A percentile compares a stretch with the other conserved stretches of the same genome.
Evolutionary conservation across 2,113 vertebrate species (phyloP).

Genomic region (Laterallus jamaicensis): DNA sequence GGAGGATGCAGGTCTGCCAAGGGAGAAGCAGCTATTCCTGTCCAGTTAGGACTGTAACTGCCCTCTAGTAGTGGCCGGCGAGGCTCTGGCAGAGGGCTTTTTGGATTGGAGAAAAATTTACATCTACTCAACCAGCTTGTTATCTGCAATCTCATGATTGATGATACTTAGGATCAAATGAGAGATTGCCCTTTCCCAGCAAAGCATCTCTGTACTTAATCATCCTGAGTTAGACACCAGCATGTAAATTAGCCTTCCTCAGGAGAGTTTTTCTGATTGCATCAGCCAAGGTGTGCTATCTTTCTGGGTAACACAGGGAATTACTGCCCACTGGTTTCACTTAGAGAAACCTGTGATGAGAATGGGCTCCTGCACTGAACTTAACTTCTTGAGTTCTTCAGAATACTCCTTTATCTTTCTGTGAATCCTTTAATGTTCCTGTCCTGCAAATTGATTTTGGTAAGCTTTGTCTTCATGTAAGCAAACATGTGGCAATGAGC

Average conservation of each 20-base stretch:
- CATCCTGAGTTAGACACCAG: slow-evolving; percentile 34
- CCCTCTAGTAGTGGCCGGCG: not conserved
- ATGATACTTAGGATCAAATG: slow-evolving; percentile 29
- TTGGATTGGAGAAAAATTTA: not conserved
- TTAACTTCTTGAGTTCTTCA: not conserved
- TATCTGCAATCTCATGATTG: slow-evolving; percentile 52
- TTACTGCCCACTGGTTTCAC: not conserved
- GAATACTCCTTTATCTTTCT: not conserved
- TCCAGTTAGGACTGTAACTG: not conserved
- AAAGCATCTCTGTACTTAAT: slow-evolving; percentile 55
- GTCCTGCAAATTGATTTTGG: not conserved
- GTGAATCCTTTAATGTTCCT: not conserved
- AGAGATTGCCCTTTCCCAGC: slow-evolving; percentile 53
- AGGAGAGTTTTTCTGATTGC: not conserved
- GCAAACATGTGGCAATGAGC: slow-evolving; percentile 12
- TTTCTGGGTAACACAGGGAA: not conserved
- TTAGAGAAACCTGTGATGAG: not conserved
- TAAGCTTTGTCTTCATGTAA: not conserved
- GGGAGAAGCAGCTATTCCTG: slow-evolving; percentile 23
- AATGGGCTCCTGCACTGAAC: not conserved
- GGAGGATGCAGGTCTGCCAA: not conserved
- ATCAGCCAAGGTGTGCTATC: not conserved
- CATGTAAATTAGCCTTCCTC: slow-evolving; percentile 39
- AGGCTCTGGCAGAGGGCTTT: not conserved
- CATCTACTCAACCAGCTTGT: not conserved